Conservation (phyloP, 2,797 vertebrate genomes). For the Australoheros facetus region DNA sequence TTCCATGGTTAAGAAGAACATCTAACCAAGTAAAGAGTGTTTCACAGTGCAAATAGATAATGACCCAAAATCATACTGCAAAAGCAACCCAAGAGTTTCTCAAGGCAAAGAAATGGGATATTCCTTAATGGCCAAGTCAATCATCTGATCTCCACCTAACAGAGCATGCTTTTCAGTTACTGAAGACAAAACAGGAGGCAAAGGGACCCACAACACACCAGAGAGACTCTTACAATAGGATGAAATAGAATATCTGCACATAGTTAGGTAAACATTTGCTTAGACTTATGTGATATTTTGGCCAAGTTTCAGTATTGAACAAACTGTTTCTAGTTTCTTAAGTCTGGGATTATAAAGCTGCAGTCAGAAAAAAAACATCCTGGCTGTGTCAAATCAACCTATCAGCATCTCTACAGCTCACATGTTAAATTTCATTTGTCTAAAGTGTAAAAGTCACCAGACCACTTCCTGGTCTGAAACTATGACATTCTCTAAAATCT, state of each 20-base stretch:
- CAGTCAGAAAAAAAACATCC: neutral
- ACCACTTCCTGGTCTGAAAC: neutral
- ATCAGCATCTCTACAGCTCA: neutral
- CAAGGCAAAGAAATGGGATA: neutral
- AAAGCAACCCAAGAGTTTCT: neutral
- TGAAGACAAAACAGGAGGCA: too few relatives aligned
- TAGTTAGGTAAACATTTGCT: neutral
- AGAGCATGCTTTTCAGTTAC: too few relatives aligned
- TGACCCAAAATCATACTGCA: neutral
- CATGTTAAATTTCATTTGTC: neutral
- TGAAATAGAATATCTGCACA: neutral
- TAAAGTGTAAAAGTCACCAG: neutral
- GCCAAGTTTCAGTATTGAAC: neutral
- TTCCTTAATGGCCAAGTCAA: too few relatives aligned
- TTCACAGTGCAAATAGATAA: too few relatives aligned
- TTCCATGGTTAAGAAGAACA: neutral
- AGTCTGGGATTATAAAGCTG: neutral
- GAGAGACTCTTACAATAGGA: neutral
- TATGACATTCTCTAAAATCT: neutral
- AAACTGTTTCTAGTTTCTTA: neutral
- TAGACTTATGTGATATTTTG: neutral
- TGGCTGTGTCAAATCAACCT: neutral
- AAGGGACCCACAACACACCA: neutral
- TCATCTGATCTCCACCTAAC: too few relatives aligned
- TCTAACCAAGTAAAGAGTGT: neutral